Conservation (phyloP, 1,140 invertebrate species). For the Aphaenogaster ashmeadi region DNA sequence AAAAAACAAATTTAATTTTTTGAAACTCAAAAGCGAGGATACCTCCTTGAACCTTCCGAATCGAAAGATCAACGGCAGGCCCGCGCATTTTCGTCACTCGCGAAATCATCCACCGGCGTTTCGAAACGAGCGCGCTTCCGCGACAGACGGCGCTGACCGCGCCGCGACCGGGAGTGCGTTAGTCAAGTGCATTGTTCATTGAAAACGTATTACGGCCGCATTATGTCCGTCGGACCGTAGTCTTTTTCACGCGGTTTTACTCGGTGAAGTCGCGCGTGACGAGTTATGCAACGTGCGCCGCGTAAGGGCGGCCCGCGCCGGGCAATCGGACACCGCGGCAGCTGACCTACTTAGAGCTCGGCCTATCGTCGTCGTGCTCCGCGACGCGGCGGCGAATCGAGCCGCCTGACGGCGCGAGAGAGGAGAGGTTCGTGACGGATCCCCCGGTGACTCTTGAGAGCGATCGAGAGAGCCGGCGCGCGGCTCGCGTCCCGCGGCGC, state of each 20-base stretch:
- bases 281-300: slow-evolving; percentile 78
- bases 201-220: slow-evolving; percentile 75
- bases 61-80: background rate
- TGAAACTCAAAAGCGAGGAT: no score
- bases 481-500: background rate
- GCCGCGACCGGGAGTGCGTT: slow-evolving; percentile 71
- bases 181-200: slow-evolving; percentile 81
- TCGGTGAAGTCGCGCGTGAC: slow-evolving; percentile 78
- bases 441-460: background rate
- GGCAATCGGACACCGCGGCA: slow-evolving; percentile 76
- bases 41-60: no score
- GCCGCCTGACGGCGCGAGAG: slow-evolving; percentile 13
- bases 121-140: slow-evolving; percentile 69
- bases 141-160: slow-evolving; percentile 62
- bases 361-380: slow-evolving; percentile 66
- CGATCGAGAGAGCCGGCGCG: background rate
- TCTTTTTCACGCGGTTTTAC: slow-evolving; percentile 78
- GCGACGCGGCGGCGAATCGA: slow-evolving; percentile 67
- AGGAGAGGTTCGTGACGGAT: slow-evolving; percentile 65
- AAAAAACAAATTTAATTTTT: no score
- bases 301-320: slow-evolving; percentile 74
- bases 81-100: background rate
- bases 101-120: background rate
- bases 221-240: slow-evolving; percentile 73
- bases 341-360: slow-evolving; percentile 78